Percentiles rank a stretch among this genome's conserved stretches.
Evolutionary conservation across 2,797 vertebrate genomes (phyloP).

Genomic region (Phrynocephalus guinanensis): DNA sequence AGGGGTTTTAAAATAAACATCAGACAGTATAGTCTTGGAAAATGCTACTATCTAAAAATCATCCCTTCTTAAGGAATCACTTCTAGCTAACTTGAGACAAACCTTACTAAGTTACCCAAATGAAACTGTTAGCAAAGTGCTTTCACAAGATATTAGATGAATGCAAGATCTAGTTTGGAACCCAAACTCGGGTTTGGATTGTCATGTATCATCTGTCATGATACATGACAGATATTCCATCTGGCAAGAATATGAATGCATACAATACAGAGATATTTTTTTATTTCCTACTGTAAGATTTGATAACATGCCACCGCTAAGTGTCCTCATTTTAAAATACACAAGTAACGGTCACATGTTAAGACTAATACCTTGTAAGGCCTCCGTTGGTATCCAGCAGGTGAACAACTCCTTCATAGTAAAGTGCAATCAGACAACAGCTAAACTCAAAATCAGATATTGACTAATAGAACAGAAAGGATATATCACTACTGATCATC

Average conservation of each 20-base stretch:
- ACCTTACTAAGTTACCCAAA: background rate
- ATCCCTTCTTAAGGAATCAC: background rate
- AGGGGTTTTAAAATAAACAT: background rate
- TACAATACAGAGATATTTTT: background rate
- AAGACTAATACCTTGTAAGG: constrained; percentile 45
- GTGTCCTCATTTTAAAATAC: background rate
- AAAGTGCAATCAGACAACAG: constrained; percentile 32
- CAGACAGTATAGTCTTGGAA: background rate
- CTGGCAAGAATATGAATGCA: background rate
- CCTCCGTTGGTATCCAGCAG: constrained; percentile 36
- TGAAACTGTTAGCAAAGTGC: constrained; percentile 4
- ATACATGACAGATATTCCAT: background rate
- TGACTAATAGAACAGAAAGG: constrained; percentile 10
- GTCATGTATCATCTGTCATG: background rate
- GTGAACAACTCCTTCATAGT: constrained; percentile 9
- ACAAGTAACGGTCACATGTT: constrained; percentile 16
- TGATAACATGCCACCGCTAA: constrained; percentile 1
- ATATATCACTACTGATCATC: background rate
- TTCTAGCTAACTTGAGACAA: background rate
- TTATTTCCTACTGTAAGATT: background rate
- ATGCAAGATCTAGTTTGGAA: constrained; percentile 3
- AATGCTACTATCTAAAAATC: constrained; percentile 16
- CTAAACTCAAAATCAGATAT: background rate
- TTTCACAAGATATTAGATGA: background rate
- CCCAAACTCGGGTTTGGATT: background rate